These are phyloP conservation scores for Propithecus perrieri DNA, from an alignment of 2,797 vertebrate species.

Conservation along the genomic window DNA sequence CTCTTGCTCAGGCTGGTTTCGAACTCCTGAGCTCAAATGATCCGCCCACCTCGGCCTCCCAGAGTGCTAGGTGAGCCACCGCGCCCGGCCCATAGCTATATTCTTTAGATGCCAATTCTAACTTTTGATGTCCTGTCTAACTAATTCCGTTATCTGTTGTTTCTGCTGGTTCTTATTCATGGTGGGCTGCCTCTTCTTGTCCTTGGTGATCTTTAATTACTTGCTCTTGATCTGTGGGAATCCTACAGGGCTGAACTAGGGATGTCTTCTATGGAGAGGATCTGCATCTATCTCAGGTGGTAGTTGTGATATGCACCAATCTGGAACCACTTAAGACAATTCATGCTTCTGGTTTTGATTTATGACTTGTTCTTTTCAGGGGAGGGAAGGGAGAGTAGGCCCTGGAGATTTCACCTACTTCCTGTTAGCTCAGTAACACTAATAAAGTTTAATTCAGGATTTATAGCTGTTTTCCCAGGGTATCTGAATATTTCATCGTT, in stretches of 20 bases:
- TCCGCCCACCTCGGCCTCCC: too few species aligned
- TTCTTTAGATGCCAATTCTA: too few species aligned
- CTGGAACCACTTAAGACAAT: neutral
- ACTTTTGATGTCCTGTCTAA: too few species aligned
- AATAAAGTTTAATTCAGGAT: neutral
- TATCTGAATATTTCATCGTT: conserved; percentile 34
- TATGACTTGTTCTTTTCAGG: neutral
- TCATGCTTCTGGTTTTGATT: neutral
- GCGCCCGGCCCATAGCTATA: too few species aligned
- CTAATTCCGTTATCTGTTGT: neutral
- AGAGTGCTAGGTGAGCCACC: too few species aligned
- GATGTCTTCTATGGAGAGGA: neutral
- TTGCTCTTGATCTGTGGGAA: neutral
- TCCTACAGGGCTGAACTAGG: neutral
- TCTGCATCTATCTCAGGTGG: neutral
- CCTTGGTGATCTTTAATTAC: neutral
- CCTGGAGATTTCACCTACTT: conserved; percentile 13
- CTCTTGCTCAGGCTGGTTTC: too few species aligned
- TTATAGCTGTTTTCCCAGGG: neutral
- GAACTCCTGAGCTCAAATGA: too few species aligned
- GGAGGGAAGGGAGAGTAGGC: neutral
- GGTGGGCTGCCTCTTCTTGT: neutral
- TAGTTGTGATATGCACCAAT: neutral
- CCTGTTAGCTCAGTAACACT: neutral
- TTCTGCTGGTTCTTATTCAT: neutral